Conservation (phyloP, 2,888 invertebrate genomes). For the Heteromurus nitidus region DNA sequence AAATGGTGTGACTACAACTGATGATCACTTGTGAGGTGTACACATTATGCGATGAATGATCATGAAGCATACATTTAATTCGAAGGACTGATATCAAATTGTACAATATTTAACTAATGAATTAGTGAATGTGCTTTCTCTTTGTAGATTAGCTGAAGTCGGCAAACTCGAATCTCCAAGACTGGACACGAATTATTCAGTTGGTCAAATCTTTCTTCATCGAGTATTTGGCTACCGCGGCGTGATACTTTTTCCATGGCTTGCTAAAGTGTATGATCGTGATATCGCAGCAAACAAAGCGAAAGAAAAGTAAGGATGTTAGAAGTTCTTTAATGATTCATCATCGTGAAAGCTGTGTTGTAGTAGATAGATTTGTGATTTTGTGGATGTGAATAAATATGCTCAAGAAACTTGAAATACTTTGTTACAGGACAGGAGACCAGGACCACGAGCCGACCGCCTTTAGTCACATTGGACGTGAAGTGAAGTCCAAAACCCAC, state of each 20-base stretch:
- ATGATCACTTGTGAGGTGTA: no score
- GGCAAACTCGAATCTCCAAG: conserved; percentile 93
- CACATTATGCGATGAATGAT: not conserved
- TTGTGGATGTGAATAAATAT: no score
- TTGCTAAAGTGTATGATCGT: conserved; percentile 95
- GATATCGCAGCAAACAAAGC: conserved; percentile 85
- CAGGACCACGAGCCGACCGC: conserved; percentile 73
- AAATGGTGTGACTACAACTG: no score
- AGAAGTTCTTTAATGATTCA: no score
- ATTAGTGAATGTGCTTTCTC: not conserved
- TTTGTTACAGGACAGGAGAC: conserved; percentile 59
- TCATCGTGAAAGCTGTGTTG: no score
- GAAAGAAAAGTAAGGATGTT: conserved; percentile 73
- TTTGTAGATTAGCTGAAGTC: conserved; percentile 90
- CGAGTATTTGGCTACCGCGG: conserved; percentile 98
- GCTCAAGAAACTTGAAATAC: no score
- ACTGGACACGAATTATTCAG: conserved; percentile 92
- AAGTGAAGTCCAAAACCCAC: conserved; percentile 92
- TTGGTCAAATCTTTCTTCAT: conserved; percentile 96
- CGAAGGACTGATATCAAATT: not conserved
- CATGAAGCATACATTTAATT: not conserved
- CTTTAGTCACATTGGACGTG: conserved; percentile 81
- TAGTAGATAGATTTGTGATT: no score
- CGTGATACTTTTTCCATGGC: conserved; percentile 97
- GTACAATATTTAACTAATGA: conserved; percentile 11